These are phyloP conservation scores for Acanthosoma haemorrhoidale DNA, from an alignment of 2,888 invertebrate species.

Conservation along the genomic window DNA sequence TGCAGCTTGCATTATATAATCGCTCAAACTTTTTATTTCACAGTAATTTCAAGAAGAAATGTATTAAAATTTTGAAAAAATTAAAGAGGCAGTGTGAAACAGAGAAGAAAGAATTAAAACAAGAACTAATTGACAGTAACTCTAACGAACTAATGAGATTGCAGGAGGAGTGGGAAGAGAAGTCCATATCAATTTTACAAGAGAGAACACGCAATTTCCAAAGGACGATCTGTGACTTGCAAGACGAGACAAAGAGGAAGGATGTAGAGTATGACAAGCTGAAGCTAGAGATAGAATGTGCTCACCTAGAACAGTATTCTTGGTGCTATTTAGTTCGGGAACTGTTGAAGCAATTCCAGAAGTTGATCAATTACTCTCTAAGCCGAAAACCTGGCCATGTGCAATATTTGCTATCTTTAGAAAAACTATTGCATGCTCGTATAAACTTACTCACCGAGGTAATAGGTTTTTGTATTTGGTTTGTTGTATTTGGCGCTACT, in stretches of 20 bases:
- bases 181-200: not conserved
- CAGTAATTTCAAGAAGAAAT: slow-evolving; percentile 15
- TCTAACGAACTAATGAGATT: not conserved
- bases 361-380: slow-evolving; percentile 50
- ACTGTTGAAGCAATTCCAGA: slow-evolving; percentile 48
- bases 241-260: not conserved
- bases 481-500: too few relatives aligned
- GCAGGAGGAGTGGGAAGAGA: not conserved
- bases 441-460: slow-evolving; percentile 35
- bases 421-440: slow-evolving; percentile 30
- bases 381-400: slow-evolving; percentile 49
- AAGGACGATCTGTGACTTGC: not conserved
- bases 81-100: not conserved
- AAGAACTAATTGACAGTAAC: not conserved
- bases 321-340: slow-evolving; percentile 33
- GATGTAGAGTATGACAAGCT: slow-evolving; percentile 14
- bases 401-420: slow-evolving; percentile 47
- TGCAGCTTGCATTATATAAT: too few relatives aligned
- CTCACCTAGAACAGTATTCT: slow-evolving; percentile 18
- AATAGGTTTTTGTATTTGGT: too few relatives aligned
- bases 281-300: slow-evolving; percentile 15
- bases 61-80: slow-evolving; percentile 8
- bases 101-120: not conserved
- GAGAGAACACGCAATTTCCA: not conserved
- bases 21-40: too few relatives aligned